A percentile compares a stretch with the other conserved stretches of the same genome.
These are phyloP conservation scores for Calosoma granatense DNA, from an alignment of 1,140 invertebrate species.

Conservation along the genomic window DNA sequence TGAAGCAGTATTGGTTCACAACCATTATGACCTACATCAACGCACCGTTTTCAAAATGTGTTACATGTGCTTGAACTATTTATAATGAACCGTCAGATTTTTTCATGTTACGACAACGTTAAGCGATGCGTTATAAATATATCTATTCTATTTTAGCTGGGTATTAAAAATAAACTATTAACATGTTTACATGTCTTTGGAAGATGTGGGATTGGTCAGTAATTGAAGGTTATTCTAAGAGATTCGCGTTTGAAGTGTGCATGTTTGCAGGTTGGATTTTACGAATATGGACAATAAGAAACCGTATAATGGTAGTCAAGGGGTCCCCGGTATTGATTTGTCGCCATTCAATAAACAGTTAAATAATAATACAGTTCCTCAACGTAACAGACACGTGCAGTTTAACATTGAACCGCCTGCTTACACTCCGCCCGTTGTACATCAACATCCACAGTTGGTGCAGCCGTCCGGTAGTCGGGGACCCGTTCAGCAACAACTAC, in stretches of 20 bases:
- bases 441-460: not conserved
- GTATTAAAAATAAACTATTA: conserved; percentile 22
- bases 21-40: conserved; percentile 21
- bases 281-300: conserved; percentile 31
- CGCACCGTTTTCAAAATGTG: conserved; percentile 12
- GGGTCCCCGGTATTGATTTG: conserved; percentile 17
- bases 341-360: conserved; percentile 17
- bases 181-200: conserved; percentile 56
- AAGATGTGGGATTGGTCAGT: conserved; percentile 58
- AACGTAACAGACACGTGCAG: conserved; percentile 22
- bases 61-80: conserved; percentile 7
- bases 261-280: conserved; percentile 26
- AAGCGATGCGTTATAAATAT: not conserved
- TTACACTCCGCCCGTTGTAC: conserved; percentile 28
- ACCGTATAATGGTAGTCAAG: conserved; percentile 16
- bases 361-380: conserved; percentile 27
- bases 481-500: not conserved
- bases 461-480: not conserved
- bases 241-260: conserved; percentile 9
- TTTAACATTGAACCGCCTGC: conserved; percentile 23
- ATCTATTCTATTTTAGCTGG: too few species aligned
- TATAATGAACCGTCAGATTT: too few species aligned
- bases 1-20: not conserved
- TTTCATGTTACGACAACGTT: too few species aligned
- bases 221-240: conserved; percentile 12